These are phyloP conservation scores for Macropis europaea DNA, from an alignment of 2,888 invertebrate genomes.

Conservation along the genomic window DNA sequence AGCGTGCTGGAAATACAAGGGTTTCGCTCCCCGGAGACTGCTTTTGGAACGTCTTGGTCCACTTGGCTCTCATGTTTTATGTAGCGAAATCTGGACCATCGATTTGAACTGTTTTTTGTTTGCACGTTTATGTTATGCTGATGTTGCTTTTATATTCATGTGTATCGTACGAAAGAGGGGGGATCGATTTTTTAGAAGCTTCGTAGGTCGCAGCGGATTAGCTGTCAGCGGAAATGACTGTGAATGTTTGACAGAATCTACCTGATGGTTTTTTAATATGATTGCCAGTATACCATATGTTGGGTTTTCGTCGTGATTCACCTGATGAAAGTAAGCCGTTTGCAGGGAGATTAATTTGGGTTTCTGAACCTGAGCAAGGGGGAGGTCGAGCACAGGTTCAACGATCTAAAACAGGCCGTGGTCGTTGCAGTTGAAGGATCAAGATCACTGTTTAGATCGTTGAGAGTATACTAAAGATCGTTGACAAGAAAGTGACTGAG, in stretches of 20 bases:
- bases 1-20: not conserved
- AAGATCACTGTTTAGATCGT: constrained; percentile 15
- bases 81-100: not conserved
- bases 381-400: constrained; percentile 46
- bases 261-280: not conserved
- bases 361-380: constrained; percentile 20
- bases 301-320: constrained; percentile 2
- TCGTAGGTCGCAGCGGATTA: too few relatives aligned
- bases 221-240: too few relatives aligned
- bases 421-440: constrained; percentile 3
- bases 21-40: not conserved
- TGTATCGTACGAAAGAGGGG: too few relatives aligned
- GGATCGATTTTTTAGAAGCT: too few relatives aligned
- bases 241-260: too few relatives aligned
- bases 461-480: not conserved
- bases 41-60: not conserved
- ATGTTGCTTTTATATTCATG: too few relatives aligned
- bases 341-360: constrained; percentile 19
- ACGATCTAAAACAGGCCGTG: constrained; percentile 28
- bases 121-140: too few relatives aligned
- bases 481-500: constrained; percentile 9
- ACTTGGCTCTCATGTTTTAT: not conserved
- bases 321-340: constrained; percentile 24
- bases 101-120: too few relatives aligned
- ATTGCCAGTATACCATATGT: not conserved